A percentile compares a stretch with the other conserved stretches of the same genome.
These are phyloP conservation scores for Triplophysa yarkandensis DNA, from an alignment of 2,797 vertebrate species.

Conservation along the genomic window DNA sequence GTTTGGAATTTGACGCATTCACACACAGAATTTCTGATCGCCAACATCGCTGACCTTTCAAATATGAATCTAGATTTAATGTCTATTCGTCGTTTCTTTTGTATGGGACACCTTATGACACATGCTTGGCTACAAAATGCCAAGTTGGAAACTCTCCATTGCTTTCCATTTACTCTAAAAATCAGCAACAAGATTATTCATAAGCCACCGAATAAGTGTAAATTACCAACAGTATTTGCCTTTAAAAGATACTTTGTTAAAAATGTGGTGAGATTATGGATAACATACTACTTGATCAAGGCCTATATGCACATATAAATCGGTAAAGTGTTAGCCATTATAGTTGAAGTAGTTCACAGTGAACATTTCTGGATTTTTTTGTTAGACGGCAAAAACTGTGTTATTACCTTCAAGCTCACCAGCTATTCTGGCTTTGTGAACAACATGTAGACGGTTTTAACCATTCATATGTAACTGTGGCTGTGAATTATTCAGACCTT, in stretches of 20 bases:
- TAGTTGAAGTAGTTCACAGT: background rate
- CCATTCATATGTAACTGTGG: constrained; percentile 25
- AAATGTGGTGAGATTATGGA: too few relatives aligned
- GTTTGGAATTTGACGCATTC: constrained; percentile 5
- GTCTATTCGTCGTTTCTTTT: background rate
- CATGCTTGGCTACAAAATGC: constrained; percentile 19
- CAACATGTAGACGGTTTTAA: background rate
- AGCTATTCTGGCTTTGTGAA: constrained; percentile 1
- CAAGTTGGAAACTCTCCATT: constrained; percentile 19
- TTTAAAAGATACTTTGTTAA: background rate
- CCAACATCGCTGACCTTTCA: constrained; percentile 4
- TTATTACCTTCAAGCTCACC: background rate
- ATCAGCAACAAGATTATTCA: constrained; percentile 20
- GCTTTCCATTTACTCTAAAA: constrained; percentile 1
- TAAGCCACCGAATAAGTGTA: constrained; percentile 9
- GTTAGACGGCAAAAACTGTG: too few relatives aligned
- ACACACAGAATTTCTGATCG: background rate
- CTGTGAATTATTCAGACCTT: constrained; percentile 30
- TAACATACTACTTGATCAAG: background rate
- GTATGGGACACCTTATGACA: background rate
- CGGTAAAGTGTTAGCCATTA: too few relatives aligned
- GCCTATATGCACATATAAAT: background rate
- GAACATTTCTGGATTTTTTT: too few relatives aligned
- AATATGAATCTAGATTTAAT: constrained; percentile 7
- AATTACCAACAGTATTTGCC: background rate